phyloP scores from a whole-genome alignment of 2,113 vertebrate genomes.

The Cinclus cinclus region DNA sequence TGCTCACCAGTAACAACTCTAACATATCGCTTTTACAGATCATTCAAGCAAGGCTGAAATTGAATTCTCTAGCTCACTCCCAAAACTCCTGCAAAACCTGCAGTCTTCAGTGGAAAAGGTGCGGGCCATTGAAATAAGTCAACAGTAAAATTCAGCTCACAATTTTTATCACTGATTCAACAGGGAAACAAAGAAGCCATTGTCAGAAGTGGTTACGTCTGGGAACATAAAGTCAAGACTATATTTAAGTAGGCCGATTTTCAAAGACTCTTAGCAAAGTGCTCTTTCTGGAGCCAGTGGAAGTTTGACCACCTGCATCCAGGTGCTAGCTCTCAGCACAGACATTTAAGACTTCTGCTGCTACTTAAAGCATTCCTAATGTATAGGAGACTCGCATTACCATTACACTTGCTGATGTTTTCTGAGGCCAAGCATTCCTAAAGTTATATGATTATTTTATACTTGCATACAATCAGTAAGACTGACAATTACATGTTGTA shows the following conservation, averaged over 20 bases:
- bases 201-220: constrained; percentile 24
- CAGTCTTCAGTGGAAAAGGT: constrained; percentile 19
- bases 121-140: neutral
- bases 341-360: neutral
- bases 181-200: constrained; percentile 52
- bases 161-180: constrained; percentile 52
- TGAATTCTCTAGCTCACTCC: neutral
- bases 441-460: neutral
- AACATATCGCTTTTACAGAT: neutral
- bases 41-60: neutral
- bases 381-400: accelerated
- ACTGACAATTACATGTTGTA: neutral
- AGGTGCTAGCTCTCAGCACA: neutral
- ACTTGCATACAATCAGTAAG: neutral
- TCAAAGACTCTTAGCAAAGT: constrained; percentile 11
- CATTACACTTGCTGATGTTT: neutral
- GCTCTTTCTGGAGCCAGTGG: neutral
- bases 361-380: neutral
- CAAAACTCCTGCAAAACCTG: neutral
- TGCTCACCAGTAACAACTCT: neutral
- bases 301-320: constrained; percentile 26
- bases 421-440: neutral
- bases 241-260: neutral
- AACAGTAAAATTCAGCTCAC: constrained; percentile 39
- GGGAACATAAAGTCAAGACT: constrained; percentile 17